These are phyloP conservation scores for Falco rusticolus DNA, from an alignment of 2,797 vertebrate species.

Conservation along the genomic window DNA sequence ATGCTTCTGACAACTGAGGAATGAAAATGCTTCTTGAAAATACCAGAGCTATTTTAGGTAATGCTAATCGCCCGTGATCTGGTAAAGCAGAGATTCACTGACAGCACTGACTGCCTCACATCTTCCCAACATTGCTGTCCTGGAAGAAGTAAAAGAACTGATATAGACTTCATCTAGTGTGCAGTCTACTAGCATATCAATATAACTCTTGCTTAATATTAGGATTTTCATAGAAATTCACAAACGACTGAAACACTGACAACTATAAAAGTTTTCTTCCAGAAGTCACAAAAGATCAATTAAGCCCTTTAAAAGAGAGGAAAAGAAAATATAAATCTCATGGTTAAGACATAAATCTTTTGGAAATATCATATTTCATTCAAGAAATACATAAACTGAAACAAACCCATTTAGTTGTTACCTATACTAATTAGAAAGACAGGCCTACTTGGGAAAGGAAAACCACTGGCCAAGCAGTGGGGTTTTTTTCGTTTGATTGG, in stretches of 20 bases:
- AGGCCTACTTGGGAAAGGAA: not conserved
- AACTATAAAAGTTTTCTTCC: not conserved
- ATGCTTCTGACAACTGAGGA: not conserved
- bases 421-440: not conserved
- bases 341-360: not conserved
- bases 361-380: not conserved
- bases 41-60: not conserved
- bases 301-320: not conserved
- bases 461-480: not conserved
- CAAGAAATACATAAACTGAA: not conserved
- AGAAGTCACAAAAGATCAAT: not conserved
- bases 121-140: not conserved
- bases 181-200: not conserved
- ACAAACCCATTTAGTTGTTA: not conserved
- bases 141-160: not conserved
- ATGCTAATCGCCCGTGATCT: not conserved
- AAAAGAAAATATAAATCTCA: not conserved
- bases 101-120: not conserved
- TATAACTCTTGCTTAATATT: not conserved
- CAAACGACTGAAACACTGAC: not conserved
- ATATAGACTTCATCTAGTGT: not conserved
- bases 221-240: not conserved
- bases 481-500: accelerated
- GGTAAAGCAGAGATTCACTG: not conserved
- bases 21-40: constrained; percentile 14